Conservation (phyloP, 2,888 invertebrate species). For the Didymodactylos carnosus region DNA sequence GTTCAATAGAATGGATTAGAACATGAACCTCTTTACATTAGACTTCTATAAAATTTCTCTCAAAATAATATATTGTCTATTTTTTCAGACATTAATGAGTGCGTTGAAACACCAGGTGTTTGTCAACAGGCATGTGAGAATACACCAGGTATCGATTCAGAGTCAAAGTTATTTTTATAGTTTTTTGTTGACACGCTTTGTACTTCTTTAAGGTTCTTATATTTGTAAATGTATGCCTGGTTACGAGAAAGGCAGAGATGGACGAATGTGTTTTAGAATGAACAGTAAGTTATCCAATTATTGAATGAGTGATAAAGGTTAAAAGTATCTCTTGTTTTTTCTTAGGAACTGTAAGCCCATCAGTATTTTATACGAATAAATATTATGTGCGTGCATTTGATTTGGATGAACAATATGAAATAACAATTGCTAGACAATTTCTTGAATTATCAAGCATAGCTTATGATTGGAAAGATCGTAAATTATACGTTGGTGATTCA, state of each 20-base stretch:
- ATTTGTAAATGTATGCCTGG: constrained; percentile 90
- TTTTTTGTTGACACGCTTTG: no score
- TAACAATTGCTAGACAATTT: background rate
- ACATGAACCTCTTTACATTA: background rate
- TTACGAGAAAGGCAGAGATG: constrained; percentile 15
- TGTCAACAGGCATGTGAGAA: constrained; percentile 89
- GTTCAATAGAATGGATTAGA: background rate
- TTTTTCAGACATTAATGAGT: constrained; percentile 29
- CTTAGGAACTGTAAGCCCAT: background rate
- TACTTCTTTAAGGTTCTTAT: constrained; percentile 49
- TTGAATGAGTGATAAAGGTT: constrained; percentile 16
- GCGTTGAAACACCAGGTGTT: constrained; percentile 55
- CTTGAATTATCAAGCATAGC: background rate
- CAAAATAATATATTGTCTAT: no score
- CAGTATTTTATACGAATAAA: background rate
- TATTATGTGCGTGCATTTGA: background rate
- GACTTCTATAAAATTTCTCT: background rate
- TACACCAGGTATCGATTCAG: constrained; percentile 42
- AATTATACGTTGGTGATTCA: background rate
- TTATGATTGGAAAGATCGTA: background rate
- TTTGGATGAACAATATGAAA: background rate
- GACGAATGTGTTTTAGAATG: constrained; percentile 6
- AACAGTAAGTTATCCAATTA: constrained; percentile 23
- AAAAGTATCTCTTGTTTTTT: background rate
- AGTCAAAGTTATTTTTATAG: background rate